These are phyloP conservation scores for Argyrosomus regius DNA, from an alignment of 2,797 vertebrate species.

Conservation along the genomic window DNA sequence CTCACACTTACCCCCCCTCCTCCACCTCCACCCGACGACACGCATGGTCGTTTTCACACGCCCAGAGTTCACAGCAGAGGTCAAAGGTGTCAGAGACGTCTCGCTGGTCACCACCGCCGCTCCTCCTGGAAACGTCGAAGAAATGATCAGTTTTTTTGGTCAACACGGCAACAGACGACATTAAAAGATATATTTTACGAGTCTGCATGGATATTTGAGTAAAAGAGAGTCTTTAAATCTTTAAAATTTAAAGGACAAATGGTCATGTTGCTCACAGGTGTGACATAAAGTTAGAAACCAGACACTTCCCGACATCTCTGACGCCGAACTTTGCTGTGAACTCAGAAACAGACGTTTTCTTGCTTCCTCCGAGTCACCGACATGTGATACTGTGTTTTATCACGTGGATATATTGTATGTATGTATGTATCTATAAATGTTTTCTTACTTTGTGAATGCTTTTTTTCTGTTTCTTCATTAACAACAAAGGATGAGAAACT, in stretches of 20 bases:
- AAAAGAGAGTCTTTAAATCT: slow-evolving; percentile 6
- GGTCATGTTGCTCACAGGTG: not conserved
- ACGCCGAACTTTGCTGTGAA: slow-evolving; percentile 28
- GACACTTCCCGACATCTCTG: slow-evolving; percentile 33
- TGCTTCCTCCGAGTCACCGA: slow-evolving; percentile 9
- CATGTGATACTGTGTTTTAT: slow-evolving; percentile 63
- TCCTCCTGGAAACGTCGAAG: slow-evolving; percentile 20
- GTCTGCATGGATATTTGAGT: slow-evolving; percentile 15
- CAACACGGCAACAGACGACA: not conserved
- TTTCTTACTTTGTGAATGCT: slow-evolving; percentile 79
- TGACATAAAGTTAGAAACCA: not conserved
- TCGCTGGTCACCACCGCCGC: not conserved
- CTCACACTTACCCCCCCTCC: slow-evolving; percentile 22
- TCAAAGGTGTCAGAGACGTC: slow-evolving; percentile 30
- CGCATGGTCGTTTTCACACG: slow-evolving; percentile 45
- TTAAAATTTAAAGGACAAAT: slow-evolving; percentile 15
- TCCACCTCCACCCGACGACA: slow-evolving; percentile 1
- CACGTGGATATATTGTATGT: slow-evolving; percentile 58
- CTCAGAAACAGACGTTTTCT: slow-evolving; percentile 3
- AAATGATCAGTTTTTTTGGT: slow-evolving; percentile 22
- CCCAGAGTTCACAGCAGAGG: slow-evolving; percentile 36
- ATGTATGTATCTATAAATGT: slow-evolving; percentile 69
- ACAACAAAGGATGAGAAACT: slow-evolving; percentile 66
- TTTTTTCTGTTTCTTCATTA: slow-evolving; percentile 65
- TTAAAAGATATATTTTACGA: slow-evolving; percentile 12